Base-by-base conservation (phyloP, 2,113 vertebrate species). In the Prochilodus magdalenae region DNA sequence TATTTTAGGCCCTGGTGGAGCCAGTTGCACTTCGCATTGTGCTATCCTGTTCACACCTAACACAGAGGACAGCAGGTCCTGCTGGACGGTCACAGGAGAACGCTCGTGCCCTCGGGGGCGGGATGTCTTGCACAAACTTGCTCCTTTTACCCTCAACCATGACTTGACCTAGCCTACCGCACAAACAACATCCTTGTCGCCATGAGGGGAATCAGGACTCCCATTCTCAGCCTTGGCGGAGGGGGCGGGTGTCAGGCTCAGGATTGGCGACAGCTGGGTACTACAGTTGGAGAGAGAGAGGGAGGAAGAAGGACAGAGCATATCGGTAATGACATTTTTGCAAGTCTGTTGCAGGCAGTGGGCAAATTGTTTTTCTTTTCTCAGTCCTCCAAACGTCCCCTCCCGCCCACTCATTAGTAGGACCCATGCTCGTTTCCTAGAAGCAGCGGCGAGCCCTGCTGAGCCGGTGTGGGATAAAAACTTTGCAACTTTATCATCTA, bases 121-220 rank as follows among this genome's bases (percentile, higher is more conserved):
- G 20, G 18, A 55, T 55, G 20, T 55, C 16, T 22, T 55, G 53
- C 53, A 55, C 4, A 5, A 55, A 22, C 53, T 55, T 22, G 5
- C 53, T 7, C 18, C 5, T 55, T 55, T 55, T 55, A 55, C 53
- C 53, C 20, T 55, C 53, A 22, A 20, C 53, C 5, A 22, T 55
- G 20, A 7, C 15, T 22, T 7, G 53, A 55, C 20, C 53, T 22
- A 22, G 20, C 18, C 53, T 22, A 20, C 14, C 14, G 5, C 30
- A 20, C 15, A 66, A 13, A 65, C 62, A 33, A 18, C 18, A 22
- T 66, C 29, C 63, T 5, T 20, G 63, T 12, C 20, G 27, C 44
- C n/a, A 12, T 33, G 13, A n/a, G 30, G 51, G 47, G 79, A 55
- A 18, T 66, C 11, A 47, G 79, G 24, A 66, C 47, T 66, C 71